Conservation (phyloP, 2,888 invertebrate species). For the Timema cristinae region DNA sequence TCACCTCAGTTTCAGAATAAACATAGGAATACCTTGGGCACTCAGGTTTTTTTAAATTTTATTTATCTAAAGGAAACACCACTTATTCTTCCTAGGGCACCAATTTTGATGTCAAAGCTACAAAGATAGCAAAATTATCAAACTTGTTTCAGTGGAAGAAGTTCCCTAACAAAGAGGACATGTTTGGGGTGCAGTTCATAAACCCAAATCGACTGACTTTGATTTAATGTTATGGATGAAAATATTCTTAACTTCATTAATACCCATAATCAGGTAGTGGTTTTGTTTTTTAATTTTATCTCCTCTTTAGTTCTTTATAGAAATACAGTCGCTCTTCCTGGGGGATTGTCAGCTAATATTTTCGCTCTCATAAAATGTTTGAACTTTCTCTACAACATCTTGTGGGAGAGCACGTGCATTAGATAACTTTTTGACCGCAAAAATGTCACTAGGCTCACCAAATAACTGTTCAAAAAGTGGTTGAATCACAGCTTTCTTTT, state of each 20-base stretch:
- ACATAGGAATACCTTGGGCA: background rate
- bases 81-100: constrained; percentile 6
- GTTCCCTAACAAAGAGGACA: constrained; percentile 18
- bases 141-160: constrained; percentile 1
- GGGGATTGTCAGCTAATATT: constrained; percentile 19
- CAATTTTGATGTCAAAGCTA: constrained; percentile 4
- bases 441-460: background rate
- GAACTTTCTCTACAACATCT: constrained; percentile 9
- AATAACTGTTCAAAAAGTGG: constrained; percentile 4
- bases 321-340: constrained; percentile 15
- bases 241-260: constrained; percentile 13
- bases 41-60: background rate
- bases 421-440: background rate
- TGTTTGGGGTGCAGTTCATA: constrained; percentile 20
- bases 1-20: constrained; percentile 3
- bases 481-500: constrained; percentile 9
- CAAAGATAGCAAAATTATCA: constrained; percentile 7
- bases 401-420: background rate
- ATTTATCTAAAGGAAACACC: background rate
- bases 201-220: constrained; percentile 12
- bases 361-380: constrained; percentile 12
- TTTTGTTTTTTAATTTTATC: constrained; percentile 19
- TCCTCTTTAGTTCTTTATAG: constrained; percentile 14
- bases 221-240: constrained; percentile 13
- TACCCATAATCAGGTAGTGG: constrained; percentile 16